Base-by-base conservation (phyloP, 2,888 invertebrate species). In the Eretmocerus hayati region DNA sequence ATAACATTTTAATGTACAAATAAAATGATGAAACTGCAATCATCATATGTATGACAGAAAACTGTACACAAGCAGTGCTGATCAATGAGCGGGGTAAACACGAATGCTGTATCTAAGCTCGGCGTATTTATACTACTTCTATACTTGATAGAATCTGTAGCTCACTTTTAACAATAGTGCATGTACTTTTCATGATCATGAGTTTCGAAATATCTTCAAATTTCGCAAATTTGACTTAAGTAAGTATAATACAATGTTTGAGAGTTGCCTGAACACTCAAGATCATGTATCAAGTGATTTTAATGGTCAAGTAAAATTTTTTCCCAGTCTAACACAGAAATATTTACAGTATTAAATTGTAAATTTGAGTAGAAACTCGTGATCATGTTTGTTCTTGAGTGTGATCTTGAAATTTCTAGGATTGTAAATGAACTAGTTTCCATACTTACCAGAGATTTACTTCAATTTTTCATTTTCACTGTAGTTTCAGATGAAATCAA, bases 131-230 rank as follows among this genome's bases (percentile, higher is more conserved):
- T 61, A 62, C 66, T 65, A 67, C 59, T 69, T 67, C 63, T 69
- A 66, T 57, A 65, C 56, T 56, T 65, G 68, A 67, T 62, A 64
- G 64, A 64, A 54, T 67, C 63, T 62, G 67, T 70, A 70, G 69
- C 69, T 71, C 71, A 69, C 69, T 71, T 70, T 71, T 70, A 71
- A 71, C 70, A 70, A 68, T 71, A 70, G 67, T 69, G 70, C 70
- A 71, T 66, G 68, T 57, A 67, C 67, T 69, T 65, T 62, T 47
- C 54, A 39, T 52, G 52, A 53, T 56, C 61, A 59, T 61, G 60
- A 66, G 62, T 65, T 65, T 65, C 54, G 36, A 8, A 30, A n/a
- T 21, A 37, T 33, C 32, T 35, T 32, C 6, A 18, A n/a, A n/a
- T n/a, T n/a, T n/a, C n/a, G n/a, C n/a, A n/a, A n/a, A n/a, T n/a